Conservation (phyloP, 2,113 vertebrate species). For the Lycocorax pyrrhopterus region DNA sequence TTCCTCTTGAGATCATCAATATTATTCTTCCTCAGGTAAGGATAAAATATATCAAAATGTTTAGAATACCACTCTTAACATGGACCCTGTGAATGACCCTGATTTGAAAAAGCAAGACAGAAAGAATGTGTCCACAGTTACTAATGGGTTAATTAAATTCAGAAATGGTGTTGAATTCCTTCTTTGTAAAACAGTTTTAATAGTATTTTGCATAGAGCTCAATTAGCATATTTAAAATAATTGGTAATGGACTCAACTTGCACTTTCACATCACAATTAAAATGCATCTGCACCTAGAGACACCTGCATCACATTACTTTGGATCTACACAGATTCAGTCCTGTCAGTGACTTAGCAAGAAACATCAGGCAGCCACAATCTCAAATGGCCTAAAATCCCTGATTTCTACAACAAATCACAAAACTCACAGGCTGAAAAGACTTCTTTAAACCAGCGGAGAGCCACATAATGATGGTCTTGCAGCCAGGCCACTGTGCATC, state of each 20-base stretch:
- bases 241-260: background rate
- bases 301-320: background rate
- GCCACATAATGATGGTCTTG: fast-evolving
- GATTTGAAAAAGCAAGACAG: background rate
- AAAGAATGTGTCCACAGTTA: background rate
- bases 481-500: background rate
- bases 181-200: background rate
- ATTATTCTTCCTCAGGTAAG: background rate
- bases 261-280: background rate
- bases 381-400: background rate
- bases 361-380: background rate
- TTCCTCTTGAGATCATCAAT: background rate
- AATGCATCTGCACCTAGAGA: background rate
- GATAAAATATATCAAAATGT: background rate
- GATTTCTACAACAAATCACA: background rate
- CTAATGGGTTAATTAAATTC: background rate
- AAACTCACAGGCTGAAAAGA: background rate
- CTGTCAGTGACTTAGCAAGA: background rate
- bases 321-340: fast-evolving
- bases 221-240: background rate
- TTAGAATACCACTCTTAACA: background rate
- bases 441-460: background rate
- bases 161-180: background rate
- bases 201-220: background rate
- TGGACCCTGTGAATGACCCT: background rate